Conservation (phyloP, 2,113 vertebrate species). For the Brevimyrus niger region DNA sequence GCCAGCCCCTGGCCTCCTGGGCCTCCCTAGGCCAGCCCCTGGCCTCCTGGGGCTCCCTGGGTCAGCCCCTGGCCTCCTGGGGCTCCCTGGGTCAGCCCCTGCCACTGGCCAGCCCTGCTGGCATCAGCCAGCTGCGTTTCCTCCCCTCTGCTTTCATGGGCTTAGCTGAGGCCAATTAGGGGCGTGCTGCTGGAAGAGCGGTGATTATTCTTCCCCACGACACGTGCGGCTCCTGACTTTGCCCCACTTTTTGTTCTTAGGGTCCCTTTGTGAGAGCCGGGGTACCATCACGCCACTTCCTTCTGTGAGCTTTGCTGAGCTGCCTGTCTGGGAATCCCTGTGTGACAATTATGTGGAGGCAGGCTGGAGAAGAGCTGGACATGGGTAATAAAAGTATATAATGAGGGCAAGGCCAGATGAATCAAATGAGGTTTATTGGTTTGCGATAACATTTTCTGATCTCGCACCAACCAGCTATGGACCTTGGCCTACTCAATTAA, state of each 20-base stretch:
- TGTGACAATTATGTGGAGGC: background rate
- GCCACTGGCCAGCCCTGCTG: constrained; percentile 32
- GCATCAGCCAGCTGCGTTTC: constrained; percentile 33
- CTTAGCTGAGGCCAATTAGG: constrained; percentile 67
- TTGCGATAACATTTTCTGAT: background rate
- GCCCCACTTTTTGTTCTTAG: constrained; percentile 60
- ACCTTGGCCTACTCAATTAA: background rate
- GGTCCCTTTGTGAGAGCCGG: constrained; percentile 53
- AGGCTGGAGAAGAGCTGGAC: background rate
- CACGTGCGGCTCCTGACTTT: constrained; percentile 56
- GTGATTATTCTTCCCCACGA: constrained; percentile 65
- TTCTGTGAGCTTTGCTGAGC: constrained; percentile 48
- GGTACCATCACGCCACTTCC: constrained; percentile 50
- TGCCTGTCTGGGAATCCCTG: background rate
- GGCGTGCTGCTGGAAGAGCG: constrained; percentile 57
- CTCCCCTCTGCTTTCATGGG: constrained; percentile 47
- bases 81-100: background rate
- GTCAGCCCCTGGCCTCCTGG: no score
- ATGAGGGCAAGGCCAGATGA: background rate
- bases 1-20: constrained; percentile 33
- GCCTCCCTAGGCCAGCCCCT: no score
- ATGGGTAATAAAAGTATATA: constrained; percentile 14
- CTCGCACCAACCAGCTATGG: background rate
- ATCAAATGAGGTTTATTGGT: background rate
- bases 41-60: no score